phyloP scores from a whole-genome alignment of 92 coral and sea anemone genomes.

The Galaxea fascicularis region DNA sequence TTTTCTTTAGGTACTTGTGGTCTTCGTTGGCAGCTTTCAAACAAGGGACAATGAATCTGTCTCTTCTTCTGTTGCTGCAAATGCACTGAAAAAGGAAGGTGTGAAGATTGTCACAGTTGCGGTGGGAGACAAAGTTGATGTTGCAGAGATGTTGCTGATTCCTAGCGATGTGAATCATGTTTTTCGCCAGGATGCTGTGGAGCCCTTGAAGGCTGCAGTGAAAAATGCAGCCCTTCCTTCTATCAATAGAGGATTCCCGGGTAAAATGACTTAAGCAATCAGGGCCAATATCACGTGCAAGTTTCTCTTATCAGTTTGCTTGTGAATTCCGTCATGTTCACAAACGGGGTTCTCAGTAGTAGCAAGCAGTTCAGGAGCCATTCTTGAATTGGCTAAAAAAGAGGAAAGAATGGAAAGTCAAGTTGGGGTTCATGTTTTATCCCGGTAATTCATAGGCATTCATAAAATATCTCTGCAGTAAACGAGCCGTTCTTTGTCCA shows the following conservation, averaged over 20 bases:
- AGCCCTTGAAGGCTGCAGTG: constrained; percentile 42
- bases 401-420: too few relatives aligned
- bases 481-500: too few relatives aligned
- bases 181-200: constrained; percentile 35
- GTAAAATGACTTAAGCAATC: constrained; percentile 4
- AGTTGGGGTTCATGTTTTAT: too few relatives aligned
- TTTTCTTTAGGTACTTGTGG: constrained; percentile 56
- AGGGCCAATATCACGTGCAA: not conserved
- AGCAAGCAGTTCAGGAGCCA: too few relatives aligned
- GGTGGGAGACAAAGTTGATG: constrained; percentile 54
- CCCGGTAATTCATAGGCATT: too few relatives aligned
- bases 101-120: constrained; percentile 57
- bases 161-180: constrained; percentile 34
- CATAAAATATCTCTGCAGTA: too few relatives aligned
- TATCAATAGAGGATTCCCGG: constrained; percentile 31
- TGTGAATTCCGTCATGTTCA: too few relatives aligned
- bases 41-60: constrained; percentile 31
- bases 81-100: constrained; percentile 28
- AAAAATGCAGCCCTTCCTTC: constrained; percentile 29
- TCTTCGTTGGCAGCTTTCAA: constrained; percentile 68
- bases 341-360: too few relatives aligned
- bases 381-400: too few relatives aligned
- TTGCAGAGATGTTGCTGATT: constrained; percentile 33
- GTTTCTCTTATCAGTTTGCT: too few relatives aligned
- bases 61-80: constrained; percentile 33